phyloP scores from a whole-genome alignment of 2,113 vertebrate species.

The Pipa parva region DNA sequence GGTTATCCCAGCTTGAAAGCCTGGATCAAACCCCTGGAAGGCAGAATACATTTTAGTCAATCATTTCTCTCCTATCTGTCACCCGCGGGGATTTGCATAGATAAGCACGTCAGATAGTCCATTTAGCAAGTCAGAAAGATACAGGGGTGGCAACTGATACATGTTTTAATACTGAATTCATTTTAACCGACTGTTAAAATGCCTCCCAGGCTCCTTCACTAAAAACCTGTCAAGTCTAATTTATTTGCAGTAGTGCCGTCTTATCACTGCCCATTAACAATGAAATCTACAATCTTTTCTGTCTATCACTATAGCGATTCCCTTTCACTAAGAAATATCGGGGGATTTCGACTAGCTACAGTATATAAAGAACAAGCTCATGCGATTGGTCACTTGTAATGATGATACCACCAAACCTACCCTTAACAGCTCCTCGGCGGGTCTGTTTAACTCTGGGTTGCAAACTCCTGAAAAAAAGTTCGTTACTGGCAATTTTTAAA shows the following conservation, averaged over 20 bases:
- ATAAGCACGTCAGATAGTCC: neutral
- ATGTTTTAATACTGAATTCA: neutral
- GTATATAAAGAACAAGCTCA: too few relatives aligned
- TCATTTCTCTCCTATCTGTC: neutral
- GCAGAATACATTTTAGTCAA: neutral
- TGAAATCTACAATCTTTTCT: neutral
- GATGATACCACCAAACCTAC: too few relatives aligned
- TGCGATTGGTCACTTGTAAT: too few relatives aligned
- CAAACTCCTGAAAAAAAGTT: too few relatives aligned
- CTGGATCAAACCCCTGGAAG: neutral
- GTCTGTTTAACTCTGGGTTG: too few relatives aligned
- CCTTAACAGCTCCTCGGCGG: too few relatives aligned
- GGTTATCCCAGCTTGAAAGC: neutral
- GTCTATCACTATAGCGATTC: neutral
- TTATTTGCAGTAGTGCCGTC: neutral
- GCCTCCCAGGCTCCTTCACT: conserved; percentile 7
- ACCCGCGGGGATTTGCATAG: conserved; percentile 1
- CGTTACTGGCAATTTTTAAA: too few relatives aligned
- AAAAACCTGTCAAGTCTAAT: conserved; percentile 3
- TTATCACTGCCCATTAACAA: neutral
- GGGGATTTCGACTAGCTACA: too few relatives aligned
- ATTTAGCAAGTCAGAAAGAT: neutral
- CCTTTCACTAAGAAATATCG: too few relatives aligned
- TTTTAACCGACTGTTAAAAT: neutral
- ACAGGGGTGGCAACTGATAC: neutral